Percentiles rank a stretch among this genome's conserved stretches.
Evolutionary conservation across 2,888 invertebrate species (phyloP).

Genomic region (Athripsodes cinereus): DNA sequence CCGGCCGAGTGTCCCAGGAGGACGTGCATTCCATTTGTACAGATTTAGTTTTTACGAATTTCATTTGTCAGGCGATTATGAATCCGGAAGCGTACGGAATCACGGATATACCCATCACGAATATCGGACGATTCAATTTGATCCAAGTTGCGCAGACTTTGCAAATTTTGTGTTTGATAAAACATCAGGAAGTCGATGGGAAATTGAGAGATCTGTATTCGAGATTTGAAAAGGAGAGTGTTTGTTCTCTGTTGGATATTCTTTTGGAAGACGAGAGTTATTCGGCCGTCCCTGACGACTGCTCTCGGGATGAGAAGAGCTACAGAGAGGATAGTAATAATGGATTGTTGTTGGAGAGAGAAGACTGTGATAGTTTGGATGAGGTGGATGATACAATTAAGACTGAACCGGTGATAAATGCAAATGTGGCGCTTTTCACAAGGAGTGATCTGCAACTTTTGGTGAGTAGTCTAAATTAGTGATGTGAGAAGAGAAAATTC

Average conservation of each 20-base stretch:
- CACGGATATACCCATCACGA: slow-evolving; percentile 86
- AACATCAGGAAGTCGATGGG: slow-evolving; percentile 63
- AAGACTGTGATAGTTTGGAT: slow-evolving; percentile 28
- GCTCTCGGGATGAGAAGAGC: not conserved
- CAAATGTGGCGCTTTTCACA: slow-evolving; percentile 36
- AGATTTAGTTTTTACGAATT: slow-evolving; percentile 87
- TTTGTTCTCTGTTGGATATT: slow-evolving; percentile 71
- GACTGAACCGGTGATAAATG: slow-evolving; percentile 27
- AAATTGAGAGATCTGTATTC: slow-evolving; percentile 65
- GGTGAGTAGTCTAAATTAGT: slow-evolving; percentile 30
- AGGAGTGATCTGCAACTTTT: slow-evolving; percentile 36
- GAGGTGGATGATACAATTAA: slow-evolving; percentile 17
- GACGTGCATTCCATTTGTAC: slow-evolving; percentile 69
- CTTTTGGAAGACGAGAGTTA: slow-evolving; percentile 46
- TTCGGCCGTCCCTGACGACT: slow-evolving; percentile 19
- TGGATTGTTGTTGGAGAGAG: slow-evolving; percentile 6
- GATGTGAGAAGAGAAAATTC: not conserved
- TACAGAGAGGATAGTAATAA: not conserved
- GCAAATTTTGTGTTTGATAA: slow-evolving; percentile 82
- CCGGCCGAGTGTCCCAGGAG: slow-evolving; percentile 39
- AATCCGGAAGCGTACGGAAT: slow-evolving; percentile 95
- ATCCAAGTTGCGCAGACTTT: slow-evolving; percentile 89
- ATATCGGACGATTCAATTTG: slow-evolving; percentile 83
- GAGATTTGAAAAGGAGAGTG: slow-evolving; percentile 72
- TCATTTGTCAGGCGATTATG: slow-evolving; percentile 94